Evolutionary conservation across 2,113 vertebrate species (phyloP), one percentile per base, ranked within the genome.

Genomic region (Puntigrus tetrazona): DNA sequence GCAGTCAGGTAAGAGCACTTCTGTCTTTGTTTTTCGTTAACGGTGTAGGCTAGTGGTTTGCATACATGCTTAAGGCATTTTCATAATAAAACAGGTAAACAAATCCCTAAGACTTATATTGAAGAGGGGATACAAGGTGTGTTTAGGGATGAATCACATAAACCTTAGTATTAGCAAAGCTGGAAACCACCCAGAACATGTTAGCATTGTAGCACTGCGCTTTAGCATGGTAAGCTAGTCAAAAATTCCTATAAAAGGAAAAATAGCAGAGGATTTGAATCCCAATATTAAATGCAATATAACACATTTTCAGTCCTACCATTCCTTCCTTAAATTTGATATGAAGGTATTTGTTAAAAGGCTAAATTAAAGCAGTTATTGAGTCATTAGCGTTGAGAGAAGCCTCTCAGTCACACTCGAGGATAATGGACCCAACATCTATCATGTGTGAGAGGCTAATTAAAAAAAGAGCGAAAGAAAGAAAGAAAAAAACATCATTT

Each of bases 381-480:
- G 92, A 91, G 85, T 92, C 89, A 92, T 96, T 97, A 95, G 94
- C 93, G 93, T 91, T 82, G 92, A 94, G 92, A 94, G 94, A 93
- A 89, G 91, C 92, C 94, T 94, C 94, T 94, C 94, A 94, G 93
- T 93, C 91, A 92, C 93, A 94, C 94, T 95, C 87, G 92, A 95
- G 94, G 93, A 94, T 96, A 95, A 96, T 96, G 95, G 95, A 95
- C 94, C 95, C 94, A 95, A 94, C 94, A 95, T 95, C 89, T 94
- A 94, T 96, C 95, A 95, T 93, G 92, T 91, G 84, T 74, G 92
- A 90, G 94, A 94, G 91, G 91, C 92, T 95, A 93, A 96, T 97
- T 95, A 95, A 96, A 96, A 94, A 88, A 92, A 92, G n/a, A 43
- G 22, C 74, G 3, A 43, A 38, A 78, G 77, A 82, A 76, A 82